Percentiles rank a stretch among this genome's conserved stretches.
phyloP scores from a whole-genome alignment of 2,113 vertebrate species.

The Gallinago paraguaiae region DNA sequence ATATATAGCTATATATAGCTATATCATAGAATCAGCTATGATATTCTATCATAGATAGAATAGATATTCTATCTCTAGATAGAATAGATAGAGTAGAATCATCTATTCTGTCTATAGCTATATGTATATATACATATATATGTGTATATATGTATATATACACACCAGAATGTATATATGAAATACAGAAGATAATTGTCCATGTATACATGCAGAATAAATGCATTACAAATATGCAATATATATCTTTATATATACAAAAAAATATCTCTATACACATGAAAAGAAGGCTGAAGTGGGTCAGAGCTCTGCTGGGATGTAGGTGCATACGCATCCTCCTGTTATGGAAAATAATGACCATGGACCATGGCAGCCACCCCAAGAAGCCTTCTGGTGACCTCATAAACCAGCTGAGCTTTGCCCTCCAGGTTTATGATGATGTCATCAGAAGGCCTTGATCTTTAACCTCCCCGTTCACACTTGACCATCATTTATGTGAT shows the following conservation, averaged over 20 bases:
- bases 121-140: too few relatives aligned
- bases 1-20: too few relatives aligned
- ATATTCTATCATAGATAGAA: too few relatives aligned
- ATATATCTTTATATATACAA: neutral
- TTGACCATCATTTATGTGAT: neutral
- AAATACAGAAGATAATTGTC: neutral
- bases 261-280: neutral
- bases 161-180: too few relatives aligned
- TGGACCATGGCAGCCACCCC: neutral
- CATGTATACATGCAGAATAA: neutral
- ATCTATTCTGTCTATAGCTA: too few relatives aligned
- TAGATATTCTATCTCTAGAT: too few relatives aligned
- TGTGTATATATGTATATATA: too few relatives aligned
- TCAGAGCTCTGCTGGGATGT: accelerated
- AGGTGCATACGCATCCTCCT: accelerated
- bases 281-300: neutral
- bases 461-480: neutral
- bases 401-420: constrained; percentile 53
- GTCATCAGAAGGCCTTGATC: constrained; percentile 22
- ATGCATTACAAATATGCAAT: neutral
- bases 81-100: too few relatives aligned
- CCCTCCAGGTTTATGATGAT: constrained; percentile 43
- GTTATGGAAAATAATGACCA: neutral
- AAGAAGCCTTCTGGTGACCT: constrained; percentile 29
- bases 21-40: too few relatives aligned